These are phyloP conservation scores for Anas bernieri DNA, from an alignment of 2,797 vertebrate genomes.

Conservation along the genomic window DNA sequence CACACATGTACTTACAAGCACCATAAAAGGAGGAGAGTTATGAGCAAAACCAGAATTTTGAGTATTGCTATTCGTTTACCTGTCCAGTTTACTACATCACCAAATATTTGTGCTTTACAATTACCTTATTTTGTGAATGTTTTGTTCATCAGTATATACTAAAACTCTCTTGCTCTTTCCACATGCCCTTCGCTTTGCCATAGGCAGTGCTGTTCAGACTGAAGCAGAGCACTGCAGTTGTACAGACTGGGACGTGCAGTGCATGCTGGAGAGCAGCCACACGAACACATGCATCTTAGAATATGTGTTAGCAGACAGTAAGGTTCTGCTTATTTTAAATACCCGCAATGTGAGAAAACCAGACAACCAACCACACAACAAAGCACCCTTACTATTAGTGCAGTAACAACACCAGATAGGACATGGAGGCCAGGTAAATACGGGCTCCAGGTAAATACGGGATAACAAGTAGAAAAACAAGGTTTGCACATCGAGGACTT, in stretches of 20 bases:
- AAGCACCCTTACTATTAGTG: not conserved
- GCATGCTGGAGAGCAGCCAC: fast-evolving
- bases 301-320: not conserved
- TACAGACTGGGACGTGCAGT: not conserved
- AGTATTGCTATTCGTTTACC: not conserved
- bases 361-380: not conserved
- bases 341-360: not conserved
- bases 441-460: not conserved
- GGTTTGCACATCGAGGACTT: not conserved
- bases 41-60: not conserved
- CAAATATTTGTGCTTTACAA: not conserved
- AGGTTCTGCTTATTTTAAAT: not conserved
- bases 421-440: not conserved
- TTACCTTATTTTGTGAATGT: not conserved
- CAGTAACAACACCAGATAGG: not conserved
- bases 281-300: not conserved
- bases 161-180: not conserved
- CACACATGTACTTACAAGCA: not conserved
- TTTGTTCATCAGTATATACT: not conserved
- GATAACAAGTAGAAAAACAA: not conserved
- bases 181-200: fast-evolving
- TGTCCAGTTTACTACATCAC: not conserved
- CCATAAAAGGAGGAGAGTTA: not conserved
- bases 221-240: not conserved
- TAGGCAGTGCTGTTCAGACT: not conserved